phyloP scores from a whole-genome alignment of 2,797 vertebrate species.

The Mus spretus region DNA sequence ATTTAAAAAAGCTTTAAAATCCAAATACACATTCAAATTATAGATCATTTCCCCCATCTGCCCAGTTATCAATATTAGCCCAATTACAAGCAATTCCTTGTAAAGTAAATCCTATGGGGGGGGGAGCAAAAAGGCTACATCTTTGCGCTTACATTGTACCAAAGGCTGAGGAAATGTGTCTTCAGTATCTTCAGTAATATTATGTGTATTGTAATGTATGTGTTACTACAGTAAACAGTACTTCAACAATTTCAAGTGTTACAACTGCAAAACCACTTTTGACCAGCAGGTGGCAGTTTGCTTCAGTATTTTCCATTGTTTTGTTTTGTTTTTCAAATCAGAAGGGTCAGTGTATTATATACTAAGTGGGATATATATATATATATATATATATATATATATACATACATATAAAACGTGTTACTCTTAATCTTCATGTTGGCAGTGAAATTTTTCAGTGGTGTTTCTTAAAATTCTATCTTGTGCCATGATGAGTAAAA shows the following conservation, averaged over 20 bases:
- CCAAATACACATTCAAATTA: constrained; percentile 69
- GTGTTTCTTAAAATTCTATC: constrained; percentile 86
- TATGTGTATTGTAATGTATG: constrained; percentile 73
- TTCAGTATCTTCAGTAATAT: constrained; percentile 61
- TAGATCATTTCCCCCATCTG: constrained; percentile 81
- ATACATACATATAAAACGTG: too few species aligned
- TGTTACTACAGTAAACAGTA: constrained; percentile 61
- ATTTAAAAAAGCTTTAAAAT: constrained; percentile 84
- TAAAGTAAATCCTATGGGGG: constrained; percentile 56
- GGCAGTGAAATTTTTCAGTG: too few species aligned
- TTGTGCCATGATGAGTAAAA: constrained; percentile 90
- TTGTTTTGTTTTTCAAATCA: constrained; percentile 73
- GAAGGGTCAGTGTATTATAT: constrained; percentile 85
- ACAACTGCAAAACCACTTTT: constrained; percentile 78
- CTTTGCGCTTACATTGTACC: constrained; percentile 83
- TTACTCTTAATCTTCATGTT: too few species aligned
- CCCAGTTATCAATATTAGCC: constrained; percentile 75
- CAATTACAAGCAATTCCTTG: constrained; percentile 66
- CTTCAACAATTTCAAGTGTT: constrained; percentile 72
- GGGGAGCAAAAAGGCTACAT: constrained; percentile 68
- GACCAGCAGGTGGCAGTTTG: constrained; percentile 86
- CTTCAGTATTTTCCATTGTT: constrained; percentile 82
- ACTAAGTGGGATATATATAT: constrained; percentile 15
- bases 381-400: constrained; percentile 80
- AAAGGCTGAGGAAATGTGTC: constrained; percentile 80